A percentile compares a stretch with the other conserved stretches of the same genome.
Conservation (phyloP, 2,888 invertebrate species). For the Schrankia costaestrigalis region DNA sequence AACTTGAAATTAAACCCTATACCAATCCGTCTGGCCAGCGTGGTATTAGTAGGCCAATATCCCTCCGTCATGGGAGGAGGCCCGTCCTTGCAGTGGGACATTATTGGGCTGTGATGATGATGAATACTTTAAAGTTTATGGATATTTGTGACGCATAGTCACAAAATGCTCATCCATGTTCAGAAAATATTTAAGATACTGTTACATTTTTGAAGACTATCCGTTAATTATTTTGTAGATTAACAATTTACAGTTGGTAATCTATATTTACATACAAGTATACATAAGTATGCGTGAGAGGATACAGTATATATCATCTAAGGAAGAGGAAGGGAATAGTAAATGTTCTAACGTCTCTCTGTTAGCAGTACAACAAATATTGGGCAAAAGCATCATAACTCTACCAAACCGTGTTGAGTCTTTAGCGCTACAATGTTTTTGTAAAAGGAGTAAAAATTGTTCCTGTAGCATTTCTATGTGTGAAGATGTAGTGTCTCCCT, state of each 20-base stretch:
- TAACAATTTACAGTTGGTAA: not conserved
- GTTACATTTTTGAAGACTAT: not conserved
- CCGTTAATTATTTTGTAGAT: too few relatives aligned
- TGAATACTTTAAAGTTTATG: too few relatives aligned
- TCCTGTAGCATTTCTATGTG: slow-evolving; percentile 88
- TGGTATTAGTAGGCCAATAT: too few relatives aligned
- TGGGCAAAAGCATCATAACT: slow-evolving; percentile 86
- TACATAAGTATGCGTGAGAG: slow-evolving; percentile 57
- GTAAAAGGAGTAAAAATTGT: slow-evolving; percentile 88
- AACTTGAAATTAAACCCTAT: too few relatives aligned
- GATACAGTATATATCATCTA: slow-evolving; percentile 50
- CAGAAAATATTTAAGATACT: too few relatives aligned
- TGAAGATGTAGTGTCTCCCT: slow-evolving; percentile 24
- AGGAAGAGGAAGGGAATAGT: slow-evolving; percentile 86
- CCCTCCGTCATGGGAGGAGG: too few relatives aligned
- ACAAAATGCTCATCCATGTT: too few relatives aligned
- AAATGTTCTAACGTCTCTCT: slow-evolving; percentile 80
- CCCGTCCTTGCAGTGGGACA: too few relatives aligned
- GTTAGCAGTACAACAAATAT: slow-evolving; percentile 69
- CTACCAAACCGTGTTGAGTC: slow-evolving; percentile 84
- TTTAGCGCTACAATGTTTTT: slow-evolving; percentile 82
- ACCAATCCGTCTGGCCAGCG: too few relatives aligned
- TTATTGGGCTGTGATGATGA: too few relatives aligned
- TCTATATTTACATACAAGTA: slow-evolving; percentile 39
- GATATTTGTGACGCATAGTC: too few relatives aligned